These are phyloP conservation scores for Cordylochernes scorpioides DNA, from an alignment of 2,888 invertebrate genomes.

Conservation along the genomic window DNA sequence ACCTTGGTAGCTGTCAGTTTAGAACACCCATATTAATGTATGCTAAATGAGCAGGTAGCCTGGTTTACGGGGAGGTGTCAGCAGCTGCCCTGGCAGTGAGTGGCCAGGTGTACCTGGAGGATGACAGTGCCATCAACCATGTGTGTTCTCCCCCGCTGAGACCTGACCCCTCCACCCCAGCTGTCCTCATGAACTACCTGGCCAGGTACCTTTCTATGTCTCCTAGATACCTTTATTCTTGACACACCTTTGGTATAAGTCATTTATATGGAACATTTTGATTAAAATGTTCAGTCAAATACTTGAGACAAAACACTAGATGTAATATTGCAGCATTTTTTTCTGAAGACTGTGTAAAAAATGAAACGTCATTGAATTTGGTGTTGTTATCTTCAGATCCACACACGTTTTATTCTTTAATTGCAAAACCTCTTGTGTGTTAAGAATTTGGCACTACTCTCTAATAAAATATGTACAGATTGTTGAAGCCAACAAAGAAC, in stretches of 20 bases:
- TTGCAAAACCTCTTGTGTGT: too few species aligned
- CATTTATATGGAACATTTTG: neutral
- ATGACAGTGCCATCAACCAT: conserved; percentile 73
- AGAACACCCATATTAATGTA: neutral
- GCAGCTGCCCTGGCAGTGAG: conserved; percentile 48
- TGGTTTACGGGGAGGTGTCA: conserved; percentile 71
- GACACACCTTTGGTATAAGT: neutral
- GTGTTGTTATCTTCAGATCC: too few species aligned
- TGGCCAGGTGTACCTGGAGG: conserved; percentile 57
- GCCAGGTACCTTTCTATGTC: conserved; percentile 43
- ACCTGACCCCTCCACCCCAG: conserved; percentile 58
- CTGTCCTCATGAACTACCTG: conserved; percentile 51
- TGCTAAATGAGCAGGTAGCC: conserved; percentile 20
- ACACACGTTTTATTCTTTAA: too few species aligned
- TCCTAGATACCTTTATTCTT: too few species aligned
- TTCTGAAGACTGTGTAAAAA: neutral
- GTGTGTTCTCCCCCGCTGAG: conserved; percentile 79
- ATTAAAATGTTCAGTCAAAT: neutral
- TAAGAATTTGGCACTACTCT: too few species aligned
- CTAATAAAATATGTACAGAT: too few species aligned
- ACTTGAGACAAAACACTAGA: neutral
- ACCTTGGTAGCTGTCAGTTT: neutral
- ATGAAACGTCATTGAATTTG: too few species aligned
- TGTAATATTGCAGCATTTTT: neutral
- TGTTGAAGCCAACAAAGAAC: too few species aligned